A percentile compares a stretch with the other conserved stretches of the same genome.
Conservation (phyloP, 2,888 invertebrate genomes). For the Notodonta dromedarius region DNA sequence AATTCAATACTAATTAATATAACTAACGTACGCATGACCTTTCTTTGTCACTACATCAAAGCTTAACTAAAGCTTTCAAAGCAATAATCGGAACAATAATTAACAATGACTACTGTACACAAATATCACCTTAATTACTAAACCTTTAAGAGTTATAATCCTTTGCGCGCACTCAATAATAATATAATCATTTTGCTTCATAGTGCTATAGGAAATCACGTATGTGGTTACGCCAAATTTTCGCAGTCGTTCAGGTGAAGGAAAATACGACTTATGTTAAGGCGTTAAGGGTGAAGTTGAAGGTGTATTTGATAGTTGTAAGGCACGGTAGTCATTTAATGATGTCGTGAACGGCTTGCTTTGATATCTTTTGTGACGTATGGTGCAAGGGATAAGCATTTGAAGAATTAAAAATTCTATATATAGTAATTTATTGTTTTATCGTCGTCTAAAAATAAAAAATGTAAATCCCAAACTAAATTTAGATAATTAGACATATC, state of each 20-base stretch:
- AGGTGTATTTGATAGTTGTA: conserved; percentile 45
- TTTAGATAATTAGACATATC: no score
- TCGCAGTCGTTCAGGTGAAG: conserved; percentile 5
- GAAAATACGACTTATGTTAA: conserved; percentile 19
- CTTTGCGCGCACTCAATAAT: conserved; percentile 31
- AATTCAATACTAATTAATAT: conserved; percentile 28
- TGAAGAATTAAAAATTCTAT: neutral
- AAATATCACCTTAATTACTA: conserved; percentile 23
- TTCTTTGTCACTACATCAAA: conserved; percentile 41
- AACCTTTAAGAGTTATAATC: conserved; percentile 32
- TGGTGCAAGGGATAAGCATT: conserved; percentile 38
- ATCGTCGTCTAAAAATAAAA: no score
- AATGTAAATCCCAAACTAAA: no score
- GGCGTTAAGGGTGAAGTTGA: conserved; percentile 20
- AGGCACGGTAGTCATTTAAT: conserved; percentile 68
- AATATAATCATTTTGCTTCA: conserved; percentile 37
- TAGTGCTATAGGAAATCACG: conserved; percentile 59
- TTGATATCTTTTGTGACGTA: conserved; percentile 60
- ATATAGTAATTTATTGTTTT: no score
- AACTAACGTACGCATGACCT: conserved; percentile 28
- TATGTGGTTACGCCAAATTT: conserved; percentile 37
- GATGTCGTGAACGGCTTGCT: conserved; percentile 70
- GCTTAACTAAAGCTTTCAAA: conserved; percentile 23
- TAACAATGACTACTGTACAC: conserved; percentile 19
- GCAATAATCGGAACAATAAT: conserved; percentile 45